Evolutionary conservation across 2,113 vertebrate species (phyloP).

Genomic region (Camelus dromedarius): DNA sequence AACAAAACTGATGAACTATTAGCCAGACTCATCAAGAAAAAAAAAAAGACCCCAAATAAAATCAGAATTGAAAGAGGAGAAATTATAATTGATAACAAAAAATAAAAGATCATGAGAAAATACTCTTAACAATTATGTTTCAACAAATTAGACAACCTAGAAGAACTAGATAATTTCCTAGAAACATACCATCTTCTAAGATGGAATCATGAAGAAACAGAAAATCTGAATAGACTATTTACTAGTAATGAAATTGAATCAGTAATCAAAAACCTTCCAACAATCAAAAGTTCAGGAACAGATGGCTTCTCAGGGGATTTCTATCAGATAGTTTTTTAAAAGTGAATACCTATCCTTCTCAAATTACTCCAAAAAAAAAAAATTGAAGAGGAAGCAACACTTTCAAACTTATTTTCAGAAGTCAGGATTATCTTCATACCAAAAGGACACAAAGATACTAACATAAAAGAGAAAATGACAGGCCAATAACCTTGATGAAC

Average conservation of each 20-base stretch:
- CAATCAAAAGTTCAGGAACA: neutral
- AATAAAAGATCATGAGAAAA: neutral
- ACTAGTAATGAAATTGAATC: neutral
- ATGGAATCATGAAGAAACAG: neutral
- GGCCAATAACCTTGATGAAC: neutral
- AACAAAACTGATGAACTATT: neutral
- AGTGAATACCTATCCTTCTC: neutral
- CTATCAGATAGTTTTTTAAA: neutral
- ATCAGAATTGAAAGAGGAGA: neutral
- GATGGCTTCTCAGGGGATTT: neutral
- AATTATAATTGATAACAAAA: neutral
- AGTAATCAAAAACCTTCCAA: neutral
- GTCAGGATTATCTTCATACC: neutral
- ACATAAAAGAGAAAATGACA: neutral
- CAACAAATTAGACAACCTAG: neutral
- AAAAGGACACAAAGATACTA: neutral
- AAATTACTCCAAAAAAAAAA: neutral
- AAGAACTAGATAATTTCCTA: neutral
- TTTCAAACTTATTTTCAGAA: neutral
- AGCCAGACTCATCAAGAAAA: neutral
- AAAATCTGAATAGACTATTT: too few relatives aligned
- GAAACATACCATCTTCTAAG: neutral
- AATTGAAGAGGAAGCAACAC: neutral
- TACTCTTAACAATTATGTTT: neutral
- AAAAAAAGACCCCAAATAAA: neutral